A percentile compares a stretch with the other conserved stretches of the same genome.
phyloP scores from a whole-genome alignment of 2,888 invertebrate genomes.

The Eristalis intricaria region DNA sequence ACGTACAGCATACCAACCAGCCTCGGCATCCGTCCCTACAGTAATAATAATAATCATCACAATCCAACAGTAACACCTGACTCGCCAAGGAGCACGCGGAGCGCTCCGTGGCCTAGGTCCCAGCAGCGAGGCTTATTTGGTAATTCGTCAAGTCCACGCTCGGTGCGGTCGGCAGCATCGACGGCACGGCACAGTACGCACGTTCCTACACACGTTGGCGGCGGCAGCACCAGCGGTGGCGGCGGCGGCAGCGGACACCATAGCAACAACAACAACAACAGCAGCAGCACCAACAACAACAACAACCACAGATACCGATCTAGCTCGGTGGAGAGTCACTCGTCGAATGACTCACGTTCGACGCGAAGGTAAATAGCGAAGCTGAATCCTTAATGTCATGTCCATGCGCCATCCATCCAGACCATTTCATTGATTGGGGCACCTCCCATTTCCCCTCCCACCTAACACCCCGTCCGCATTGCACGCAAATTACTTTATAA shows the following conservation, averaged over 20 bases:
- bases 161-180: conserved; percentile 87
- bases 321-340: conserved; percentile 94
- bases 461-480: background rate
- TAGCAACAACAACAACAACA: conserved; percentile 78
- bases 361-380: conserved; percentile 85
- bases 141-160: conserved; percentile 89
- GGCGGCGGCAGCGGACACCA: background rate
- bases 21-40: conserved; percentile 80
- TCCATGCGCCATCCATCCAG: background rate
- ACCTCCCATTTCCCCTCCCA: background rate
- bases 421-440: conserved; percentile 28
- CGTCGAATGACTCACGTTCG: conserved; percentile 91
- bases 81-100: conserved; percentile 91
- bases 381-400: conserved; percentile 48
- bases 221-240: conserved; percentile 18
- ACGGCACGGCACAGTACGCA: conserved; percentile 73
- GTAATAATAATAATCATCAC: conserved; percentile 76
- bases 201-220: conserved; percentile 75
- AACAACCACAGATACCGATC: conserved; percentile 84
- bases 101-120: conserved; percentile 90
- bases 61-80: conserved; percentile 82
- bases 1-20: conserved; percentile 82
- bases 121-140: conserved; percentile 90
- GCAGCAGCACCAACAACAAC: conserved; percentile 71
- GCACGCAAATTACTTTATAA: conserved; percentile 65